Conservation (phyloP, 2,888 invertebrate species). For the Tetragonisca angustula region DNA sequence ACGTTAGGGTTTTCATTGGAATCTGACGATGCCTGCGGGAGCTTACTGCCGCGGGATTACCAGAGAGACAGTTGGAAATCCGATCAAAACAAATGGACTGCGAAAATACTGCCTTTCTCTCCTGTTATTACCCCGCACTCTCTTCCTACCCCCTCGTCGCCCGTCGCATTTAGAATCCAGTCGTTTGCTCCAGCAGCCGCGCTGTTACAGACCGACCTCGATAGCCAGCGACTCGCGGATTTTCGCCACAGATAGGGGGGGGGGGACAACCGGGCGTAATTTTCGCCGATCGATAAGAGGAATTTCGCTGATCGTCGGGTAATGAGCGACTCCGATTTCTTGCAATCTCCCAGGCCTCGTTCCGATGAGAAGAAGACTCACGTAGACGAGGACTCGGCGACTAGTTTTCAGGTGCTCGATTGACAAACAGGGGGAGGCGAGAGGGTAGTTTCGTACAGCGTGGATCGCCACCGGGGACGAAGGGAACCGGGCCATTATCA, state of each 20-base stretch:
- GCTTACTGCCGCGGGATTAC: constrained; percentile 80
- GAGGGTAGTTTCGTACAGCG: constrained; percentile 32
- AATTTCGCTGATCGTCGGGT: constrained; percentile 79
- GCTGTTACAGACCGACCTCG: constrained; percentile 74
- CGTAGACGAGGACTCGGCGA: constrained; percentile 13
- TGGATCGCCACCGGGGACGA: constrained; percentile 55
- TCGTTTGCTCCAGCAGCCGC: constrained; percentile 51
- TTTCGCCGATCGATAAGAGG: constrained; percentile 79
- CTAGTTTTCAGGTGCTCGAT: constrained; percentile 1
- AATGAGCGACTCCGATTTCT: constrained; percentile 73
- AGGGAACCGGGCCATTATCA: constrained; percentile 65
- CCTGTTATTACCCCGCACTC: not conserved
- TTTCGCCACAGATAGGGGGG: constrained; percentile 45
- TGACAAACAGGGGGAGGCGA: constrained; percentile 39
- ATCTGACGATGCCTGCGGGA: constrained; percentile 80
- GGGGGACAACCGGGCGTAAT: constrained; percentile 68
- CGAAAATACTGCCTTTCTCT: constrained; percentile 73
- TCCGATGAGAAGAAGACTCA: not conserved
- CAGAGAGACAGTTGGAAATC: constrained; percentile 82
- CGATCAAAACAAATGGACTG: constrained; percentile 83
- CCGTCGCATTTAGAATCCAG: constrained; percentile 83
- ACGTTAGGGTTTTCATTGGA: constrained; percentile 81
- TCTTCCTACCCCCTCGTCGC: constrained; percentile 56
- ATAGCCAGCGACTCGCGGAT: constrained; percentile 71
- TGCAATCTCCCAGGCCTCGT: constrained; percentile 27